Percentiles rank a stretch among this genome's conserved stretches.
Evolutionary conservation across 2,797 vertebrate genomes (phyloP).

Genomic region (Galaxias olidus): DNA sequence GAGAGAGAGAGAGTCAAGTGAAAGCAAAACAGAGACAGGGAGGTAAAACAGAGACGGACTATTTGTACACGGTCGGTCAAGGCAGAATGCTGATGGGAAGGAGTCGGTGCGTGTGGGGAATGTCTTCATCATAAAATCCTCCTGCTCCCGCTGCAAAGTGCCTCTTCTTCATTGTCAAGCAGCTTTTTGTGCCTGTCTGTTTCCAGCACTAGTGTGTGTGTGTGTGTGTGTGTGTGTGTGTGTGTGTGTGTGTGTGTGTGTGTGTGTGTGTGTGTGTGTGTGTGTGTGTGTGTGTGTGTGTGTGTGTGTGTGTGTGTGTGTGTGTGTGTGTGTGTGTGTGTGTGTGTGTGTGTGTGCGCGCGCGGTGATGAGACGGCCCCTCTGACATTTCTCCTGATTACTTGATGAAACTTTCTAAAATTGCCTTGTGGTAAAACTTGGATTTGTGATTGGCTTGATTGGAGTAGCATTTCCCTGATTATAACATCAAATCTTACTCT

Average conservation of each 20-base stretch:
- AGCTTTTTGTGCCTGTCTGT: no score
- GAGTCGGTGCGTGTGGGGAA: background rate
- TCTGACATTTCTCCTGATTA: conserved; percentile 3
- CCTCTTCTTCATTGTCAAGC: no score
- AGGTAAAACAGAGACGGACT: conserved; percentile 15
- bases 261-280: background rate
- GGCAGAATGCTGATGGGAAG: background rate
- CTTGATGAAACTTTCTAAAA: background rate
- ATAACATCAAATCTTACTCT: background rate
- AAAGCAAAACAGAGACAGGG: background rate
- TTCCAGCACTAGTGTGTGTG: no score
- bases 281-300: background rate
- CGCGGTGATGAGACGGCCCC: background rate
- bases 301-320: background rate
- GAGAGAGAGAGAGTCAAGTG: background rate
- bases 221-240: no score
- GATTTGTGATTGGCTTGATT: background rate
- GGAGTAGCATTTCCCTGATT: background rate
- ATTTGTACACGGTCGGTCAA: background rate
- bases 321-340: background rate
- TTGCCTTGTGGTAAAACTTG: background rate
- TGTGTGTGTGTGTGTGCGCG: background rate
- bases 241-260: background rate
- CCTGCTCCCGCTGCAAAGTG: no score
- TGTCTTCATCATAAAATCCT: no score